phyloP scores from a whole-genome alignment of 1,140 invertebrate species.

The Diachasmimorpha longicaudata region DNA sequence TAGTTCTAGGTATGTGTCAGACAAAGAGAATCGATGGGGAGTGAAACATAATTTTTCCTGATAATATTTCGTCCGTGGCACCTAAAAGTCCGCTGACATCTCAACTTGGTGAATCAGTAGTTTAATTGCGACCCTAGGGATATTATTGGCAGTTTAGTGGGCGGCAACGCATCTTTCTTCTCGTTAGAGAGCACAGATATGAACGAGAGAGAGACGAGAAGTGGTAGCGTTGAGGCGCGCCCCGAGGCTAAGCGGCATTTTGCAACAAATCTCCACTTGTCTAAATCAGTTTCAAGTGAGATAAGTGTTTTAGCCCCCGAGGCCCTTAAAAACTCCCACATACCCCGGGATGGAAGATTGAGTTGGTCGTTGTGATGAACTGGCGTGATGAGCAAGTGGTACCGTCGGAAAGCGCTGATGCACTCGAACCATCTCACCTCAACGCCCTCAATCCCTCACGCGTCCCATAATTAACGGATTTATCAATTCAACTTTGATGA shows the following conservation, averaged over 20 bases:
- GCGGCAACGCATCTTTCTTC: conserved; percentile 28
- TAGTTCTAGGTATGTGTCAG: no score
- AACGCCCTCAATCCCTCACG: neutral
- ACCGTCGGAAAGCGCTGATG: neutral
- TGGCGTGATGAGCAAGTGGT: neutral
- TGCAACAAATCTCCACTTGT: conserved; percentile 59
- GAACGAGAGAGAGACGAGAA: neutral
- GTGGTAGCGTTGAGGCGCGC: conserved; percentile 18
- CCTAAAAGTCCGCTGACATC: neutral
- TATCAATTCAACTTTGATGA: neutral
- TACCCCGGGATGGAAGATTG: neutral
- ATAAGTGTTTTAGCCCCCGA: conserved; percentile 45
- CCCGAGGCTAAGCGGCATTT: conserved; percentile 33
- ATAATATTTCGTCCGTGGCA: neutral
- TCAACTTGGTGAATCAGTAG: conserved; percentile 22
- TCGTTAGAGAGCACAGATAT: neutral
- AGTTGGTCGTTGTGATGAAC: neutral
- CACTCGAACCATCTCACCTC: neutral
- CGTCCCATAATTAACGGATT: neutral
- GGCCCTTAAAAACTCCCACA: conserved; percentile 17
- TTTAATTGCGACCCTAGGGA: conserved; percentile 36
- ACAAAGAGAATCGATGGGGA: no score
- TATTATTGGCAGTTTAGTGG: conserved; percentile 42
- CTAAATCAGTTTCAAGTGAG: conserved; percentile 59
- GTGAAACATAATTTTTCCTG: no score